phyloP scores from a whole-genome alignment of 2,797 vertebrate species.

The Sebastes baramenuke region DNA sequence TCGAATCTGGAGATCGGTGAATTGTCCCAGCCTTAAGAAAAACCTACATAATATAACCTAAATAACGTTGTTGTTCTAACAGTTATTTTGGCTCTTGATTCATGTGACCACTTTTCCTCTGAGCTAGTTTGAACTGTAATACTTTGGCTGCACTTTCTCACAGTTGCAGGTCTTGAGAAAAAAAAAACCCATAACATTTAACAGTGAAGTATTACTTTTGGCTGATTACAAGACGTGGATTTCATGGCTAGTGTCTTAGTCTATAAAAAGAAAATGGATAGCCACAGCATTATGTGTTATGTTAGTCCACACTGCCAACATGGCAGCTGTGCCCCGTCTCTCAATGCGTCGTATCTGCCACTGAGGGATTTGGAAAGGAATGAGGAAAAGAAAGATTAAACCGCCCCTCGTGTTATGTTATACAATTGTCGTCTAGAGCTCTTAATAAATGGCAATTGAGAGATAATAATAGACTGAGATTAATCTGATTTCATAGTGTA shows the following conservation, averaged over 20 bases:
- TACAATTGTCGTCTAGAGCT: slow-evolving; percentile 41
- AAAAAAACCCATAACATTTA: slow-evolving; percentile 38
- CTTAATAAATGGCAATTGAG: slow-evolving; percentile 60
- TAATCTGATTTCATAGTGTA: slow-evolving; percentile 37
- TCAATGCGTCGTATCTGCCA: slow-evolving; percentile 74
- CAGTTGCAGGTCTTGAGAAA: slow-evolving; percentile 41
- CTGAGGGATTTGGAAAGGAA: slow-evolving; percentile 58
- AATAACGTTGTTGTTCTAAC: not conserved
- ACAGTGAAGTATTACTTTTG: slow-evolving; percentile 70
- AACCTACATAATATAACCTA: not conserved
- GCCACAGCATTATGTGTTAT: slow-evolving; percentile 62
- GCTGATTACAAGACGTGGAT: slow-evolving; percentile 74
- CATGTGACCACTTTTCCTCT: not conserved
- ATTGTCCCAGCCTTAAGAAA: not conserved
- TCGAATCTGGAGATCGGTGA: no score
- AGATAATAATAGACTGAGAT: slow-evolving; percentile 50
- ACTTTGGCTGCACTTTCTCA: slow-evolving; percentile 35
- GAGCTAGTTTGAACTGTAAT: not conserved
- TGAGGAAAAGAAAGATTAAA: slow-evolving; percentile 46
- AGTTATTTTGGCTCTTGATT: not conserved
- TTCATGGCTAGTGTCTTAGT: slow-evolving; percentile 66
- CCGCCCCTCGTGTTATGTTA: slow-evolving; percentile 23
- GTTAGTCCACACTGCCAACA: slow-evolving; percentile 58
- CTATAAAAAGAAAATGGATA: slow-evolving; percentile 81
- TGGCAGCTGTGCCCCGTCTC: slow-evolving; percentile 80